Evolutionary conservation across 1,140 invertebrate species (phyloP).

Genomic region (Drosophila serrata): DNA sequence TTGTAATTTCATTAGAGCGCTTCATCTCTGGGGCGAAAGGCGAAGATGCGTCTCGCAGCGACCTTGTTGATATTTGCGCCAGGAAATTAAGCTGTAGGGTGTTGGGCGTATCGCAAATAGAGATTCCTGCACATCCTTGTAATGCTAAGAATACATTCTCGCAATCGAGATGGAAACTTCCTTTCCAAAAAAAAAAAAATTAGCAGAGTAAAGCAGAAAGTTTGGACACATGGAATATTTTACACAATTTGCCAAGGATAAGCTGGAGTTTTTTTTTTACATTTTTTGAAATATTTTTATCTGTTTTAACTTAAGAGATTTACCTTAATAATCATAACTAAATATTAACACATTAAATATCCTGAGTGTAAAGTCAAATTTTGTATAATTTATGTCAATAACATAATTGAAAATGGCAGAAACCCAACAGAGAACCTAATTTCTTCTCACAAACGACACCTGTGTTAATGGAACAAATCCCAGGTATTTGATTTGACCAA

Average conservation of each 20-base stretch:
- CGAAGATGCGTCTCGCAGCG: conserved; percentile 26
- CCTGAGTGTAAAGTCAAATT: background rate
- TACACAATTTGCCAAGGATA: conserved; percentile 1
- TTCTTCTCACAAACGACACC: background rate
- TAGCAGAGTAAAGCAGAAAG: background rate
- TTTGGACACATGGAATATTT: conserved; percentile 3
- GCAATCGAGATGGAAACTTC: conserved; percentile 2
- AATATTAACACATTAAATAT: no score
- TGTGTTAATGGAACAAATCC: conserved; percentile 8
- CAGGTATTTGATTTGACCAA: conserved; percentile 13
- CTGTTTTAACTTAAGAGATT: no score
- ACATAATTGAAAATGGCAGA: no score
- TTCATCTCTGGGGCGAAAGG: conserved; percentile 43
- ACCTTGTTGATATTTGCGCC: conserved; percentile 75
- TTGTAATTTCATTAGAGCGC: conserved; percentile 76
- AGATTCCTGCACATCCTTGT: conserved; percentile 20
- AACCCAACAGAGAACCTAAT: background rate
- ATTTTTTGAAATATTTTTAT: background rate
- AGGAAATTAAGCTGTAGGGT: conserved; percentile 71
- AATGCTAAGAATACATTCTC: conserved; percentile 7
- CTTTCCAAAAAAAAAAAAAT: background rate
- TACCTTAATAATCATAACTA: background rate
- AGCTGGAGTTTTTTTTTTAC: background rate
- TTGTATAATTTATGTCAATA: background rate
- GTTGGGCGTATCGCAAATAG: conserved; percentile 41